Percentiles rank a stretch among this genome's conserved stretches.
Evolutionary conservation across 2,888 invertebrate genomes (phyloP).

Genomic region (Synanthedon vespiformis): DNA sequence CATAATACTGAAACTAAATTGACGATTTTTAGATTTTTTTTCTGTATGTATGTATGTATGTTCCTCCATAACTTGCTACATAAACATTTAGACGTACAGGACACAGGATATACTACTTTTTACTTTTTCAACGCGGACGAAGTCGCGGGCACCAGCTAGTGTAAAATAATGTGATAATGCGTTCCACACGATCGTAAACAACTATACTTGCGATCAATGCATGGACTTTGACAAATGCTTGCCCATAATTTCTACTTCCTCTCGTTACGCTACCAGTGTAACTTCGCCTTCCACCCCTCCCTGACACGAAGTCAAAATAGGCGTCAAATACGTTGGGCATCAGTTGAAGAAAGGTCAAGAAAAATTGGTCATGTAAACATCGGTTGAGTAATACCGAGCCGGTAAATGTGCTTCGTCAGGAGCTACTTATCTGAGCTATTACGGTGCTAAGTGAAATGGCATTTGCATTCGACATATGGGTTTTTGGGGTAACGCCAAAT

Average conservation of each 20-base stretch:
- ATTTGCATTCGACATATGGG: not conserved
- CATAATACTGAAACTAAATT: no score
- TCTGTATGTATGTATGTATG: no score
- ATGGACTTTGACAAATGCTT: slow-evolving; percentile 55
- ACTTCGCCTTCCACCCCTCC: not conserved
- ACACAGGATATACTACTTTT: no score
- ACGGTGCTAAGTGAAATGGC: slow-evolving; percentile 40
- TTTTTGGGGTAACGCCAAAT: not conserved
- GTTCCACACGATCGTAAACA: not conserved
- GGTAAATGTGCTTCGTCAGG: slow-evolving; percentile 54
- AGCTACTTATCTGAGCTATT: slow-evolving; percentile 50
- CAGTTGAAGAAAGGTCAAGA: slow-evolving; percentile 14
- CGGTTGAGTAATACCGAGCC: slow-evolving; percentile 39
- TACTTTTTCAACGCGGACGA: no score
- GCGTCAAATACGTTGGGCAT: not conserved
- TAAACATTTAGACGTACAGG: no score
- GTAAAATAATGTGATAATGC: not conserved
- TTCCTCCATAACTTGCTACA: no score
- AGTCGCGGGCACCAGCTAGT: no score
- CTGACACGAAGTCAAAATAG: not conserved
- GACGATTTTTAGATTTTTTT: no score
- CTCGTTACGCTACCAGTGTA: not conserved
- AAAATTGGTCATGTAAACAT: slow-evolving; percentile 32
- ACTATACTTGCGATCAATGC: slow-evolving; percentile 22
- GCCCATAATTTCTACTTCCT: slow-evolving; percentile 39